Percentiles rank a stretch among this genome's conserved stretches.
These are phyloP conservation scores for Paraplagusia blochii DNA, from an alignment of 2,113 vertebrate genomes.

Conservation along the genomic window DNA sequence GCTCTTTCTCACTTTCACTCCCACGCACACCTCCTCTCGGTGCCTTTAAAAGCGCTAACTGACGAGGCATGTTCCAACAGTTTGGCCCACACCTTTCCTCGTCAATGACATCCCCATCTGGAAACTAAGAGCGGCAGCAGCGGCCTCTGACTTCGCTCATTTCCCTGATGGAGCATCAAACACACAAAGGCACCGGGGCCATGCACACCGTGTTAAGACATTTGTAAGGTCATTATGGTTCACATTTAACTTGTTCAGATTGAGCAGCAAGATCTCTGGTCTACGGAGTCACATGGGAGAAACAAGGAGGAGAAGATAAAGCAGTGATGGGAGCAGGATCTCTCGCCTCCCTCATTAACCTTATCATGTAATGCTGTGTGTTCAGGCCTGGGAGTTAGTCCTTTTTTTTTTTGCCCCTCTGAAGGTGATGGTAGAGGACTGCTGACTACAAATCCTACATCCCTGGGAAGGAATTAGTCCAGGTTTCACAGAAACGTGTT, in stretches of 20 bases:
- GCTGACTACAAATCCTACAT: conserved; percentile 69
- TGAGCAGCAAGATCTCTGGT: conserved; percentile 6
- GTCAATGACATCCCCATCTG: conserved; percentile 46
- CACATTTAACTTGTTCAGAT: conserved; percentile 31
- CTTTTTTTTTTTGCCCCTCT: conserved; percentile 24
- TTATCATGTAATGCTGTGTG: conserved; percentile 41
- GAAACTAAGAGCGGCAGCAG: conserved; percentile 11
- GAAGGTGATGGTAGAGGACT: conserved; percentile 61
- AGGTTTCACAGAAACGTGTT: conserved; percentile 47
- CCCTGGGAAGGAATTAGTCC: conserved; percentile 46
- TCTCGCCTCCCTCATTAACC: conserved; percentile 57
- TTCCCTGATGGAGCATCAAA: conserved; percentile 19
- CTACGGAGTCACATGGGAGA: conserved; percentile 17
- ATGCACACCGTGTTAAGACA: conserved; percentile 9
- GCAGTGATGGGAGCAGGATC: conserved; percentile 1
- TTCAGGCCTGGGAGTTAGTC: conserved; percentile 43
- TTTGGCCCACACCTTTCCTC: conserved; percentile 25
- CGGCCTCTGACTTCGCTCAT: conserved; percentile 25
- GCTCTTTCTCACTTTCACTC: neutral
- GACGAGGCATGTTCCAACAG: conserved; percentile 28
- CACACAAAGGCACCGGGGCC: neutral
- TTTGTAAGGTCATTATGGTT: conserved; percentile 19
- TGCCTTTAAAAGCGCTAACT: conserved; percentile 39
- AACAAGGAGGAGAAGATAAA: conserved; percentile 14
- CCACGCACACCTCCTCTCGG: conserved; percentile 10